A percentile compares a stretch with the other conserved stretches of the same genome.
phyloP scores from a whole-genome alignment of 2,797 vertebrate genomes.

The Ptychobarbus kaznakovi region DNA sequence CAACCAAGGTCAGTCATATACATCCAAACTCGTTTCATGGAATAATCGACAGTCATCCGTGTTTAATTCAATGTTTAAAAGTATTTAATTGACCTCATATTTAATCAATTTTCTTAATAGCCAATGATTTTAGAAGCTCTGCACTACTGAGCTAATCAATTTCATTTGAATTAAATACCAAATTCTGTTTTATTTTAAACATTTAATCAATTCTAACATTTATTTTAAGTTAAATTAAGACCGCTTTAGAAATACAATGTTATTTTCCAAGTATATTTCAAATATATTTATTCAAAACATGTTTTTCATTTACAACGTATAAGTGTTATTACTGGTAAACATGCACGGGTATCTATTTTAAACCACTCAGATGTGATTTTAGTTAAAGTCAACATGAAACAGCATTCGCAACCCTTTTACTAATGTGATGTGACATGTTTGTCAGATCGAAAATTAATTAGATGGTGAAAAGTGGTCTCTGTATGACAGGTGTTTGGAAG shows the following conservation, averaged over 20 bases:
- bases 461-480: constrained; percentile 7
- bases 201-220: background rate
- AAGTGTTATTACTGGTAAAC: background rate
- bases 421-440: constrained; percentile 13
- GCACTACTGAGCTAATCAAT: background rate
- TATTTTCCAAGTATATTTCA: background rate
- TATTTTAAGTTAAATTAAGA: background rate
- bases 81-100: background rate
- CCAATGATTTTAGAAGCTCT: background rate
- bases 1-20: constrained; percentile 97
- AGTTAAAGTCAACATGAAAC: constrained; percentile 21
- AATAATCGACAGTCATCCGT: background rate
- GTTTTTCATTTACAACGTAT: background rate
- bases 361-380: background rate
- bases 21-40: constrained; percentile 49
- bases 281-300: background rate
- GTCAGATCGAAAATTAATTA: constrained; percentile 3
- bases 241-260: background rate
- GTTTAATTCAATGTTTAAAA: constrained; percentile 1
- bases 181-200: background rate
- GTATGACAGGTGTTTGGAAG: constrained; percentile 9
- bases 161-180: background rate
- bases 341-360: background rate
- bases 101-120: background rate
- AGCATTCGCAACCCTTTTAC: background rate